Percentiles rank a stretch among this genome's conserved stretches.
These are phyloP conservation scores for Drosophila dunni DNA, from an alignment of 1,140 invertebrate species.

Conservation along the genomic window DNA sequence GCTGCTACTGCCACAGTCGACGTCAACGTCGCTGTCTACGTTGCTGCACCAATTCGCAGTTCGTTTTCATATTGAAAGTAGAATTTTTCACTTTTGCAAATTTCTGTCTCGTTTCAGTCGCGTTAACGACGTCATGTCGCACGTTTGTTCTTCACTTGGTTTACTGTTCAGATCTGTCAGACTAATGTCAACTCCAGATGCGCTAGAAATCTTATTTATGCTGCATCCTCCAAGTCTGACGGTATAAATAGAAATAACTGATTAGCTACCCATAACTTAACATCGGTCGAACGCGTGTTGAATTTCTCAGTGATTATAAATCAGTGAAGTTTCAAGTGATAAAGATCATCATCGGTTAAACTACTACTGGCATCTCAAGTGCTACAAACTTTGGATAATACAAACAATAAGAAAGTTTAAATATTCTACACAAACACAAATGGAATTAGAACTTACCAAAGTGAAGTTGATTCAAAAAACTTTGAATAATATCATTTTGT, in stretches of 20 bases:
- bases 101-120: conserved; percentile 78
- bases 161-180: conserved; percentile 36
- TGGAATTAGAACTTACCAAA: not conserved
- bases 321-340: not conserved
- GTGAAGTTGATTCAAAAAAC: not conserved
- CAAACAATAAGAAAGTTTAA: not conserved
- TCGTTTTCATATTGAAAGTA: conserved; percentile 83
- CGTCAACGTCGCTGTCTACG: conserved; percentile 30
- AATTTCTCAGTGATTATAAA: conserved; percentile 3
- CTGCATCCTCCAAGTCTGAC: conserved; percentile 42
- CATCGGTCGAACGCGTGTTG: conserved; percentile 26
- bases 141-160: conserved; percentile 60
- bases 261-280: conserved; percentile 40
- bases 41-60: conserved; percentile 55
- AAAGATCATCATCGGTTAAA: conserved; percentile 8
- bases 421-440: not conserved
- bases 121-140: conserved; percentile 82
- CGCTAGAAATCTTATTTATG: conserved; percentile 24
- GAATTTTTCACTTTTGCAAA: conserved; percentile 83
- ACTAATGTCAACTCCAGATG: conserved; percentile 24
- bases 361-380: not conserved
- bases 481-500: not conserved
- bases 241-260: conserved; percentile 19
- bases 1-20: conserved; percentile 11
- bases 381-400: conserved; percentile 1